Evolutionary conservation across 2,113 vertebrate genomes (phyloP).

Genomic region (Thymallus thymallus): DNA sequence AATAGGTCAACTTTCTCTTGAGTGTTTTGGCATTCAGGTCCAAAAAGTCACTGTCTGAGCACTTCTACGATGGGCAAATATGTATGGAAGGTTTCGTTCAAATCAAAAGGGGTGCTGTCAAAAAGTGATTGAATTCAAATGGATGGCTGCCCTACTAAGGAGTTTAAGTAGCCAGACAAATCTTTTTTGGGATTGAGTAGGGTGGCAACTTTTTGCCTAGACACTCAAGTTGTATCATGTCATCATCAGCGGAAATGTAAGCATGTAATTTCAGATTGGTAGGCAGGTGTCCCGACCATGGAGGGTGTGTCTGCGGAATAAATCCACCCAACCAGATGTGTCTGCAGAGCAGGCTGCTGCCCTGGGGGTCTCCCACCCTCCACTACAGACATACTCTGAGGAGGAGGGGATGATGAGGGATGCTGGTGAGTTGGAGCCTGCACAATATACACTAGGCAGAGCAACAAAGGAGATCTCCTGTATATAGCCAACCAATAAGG

Average conservation of each 20-base stretch:
- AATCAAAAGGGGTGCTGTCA: no score
- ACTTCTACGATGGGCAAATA: no score
- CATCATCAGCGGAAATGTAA: not conserved
- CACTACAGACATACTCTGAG: slow-evolving; percentile 1
- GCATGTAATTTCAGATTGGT: not conserved
- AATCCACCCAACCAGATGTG: not conserved
- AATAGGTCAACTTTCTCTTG: no score
- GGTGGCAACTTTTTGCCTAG: not conserved
- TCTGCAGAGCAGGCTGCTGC: not conserved
- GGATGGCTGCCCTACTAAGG: no score
- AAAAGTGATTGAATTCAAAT: no score
- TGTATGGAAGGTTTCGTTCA: no score
- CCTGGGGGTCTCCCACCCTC: not conserved
- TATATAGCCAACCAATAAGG: not conserved
- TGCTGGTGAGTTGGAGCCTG: not conserved
- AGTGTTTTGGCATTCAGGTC: no score
- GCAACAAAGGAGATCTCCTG: not conserved
- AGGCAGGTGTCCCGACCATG: slow-evolving; percentile 3
- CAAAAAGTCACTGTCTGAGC: no score
- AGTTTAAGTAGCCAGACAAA: no score
- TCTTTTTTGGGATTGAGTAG: not conserved
- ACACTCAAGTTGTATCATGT: no score
- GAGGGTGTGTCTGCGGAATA: not conserved
- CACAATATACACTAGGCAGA: not conserved
- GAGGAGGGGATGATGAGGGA: slow-evolving; percentile 10